phyloP scores from a whole-genome alignment of 2,888 invertebrate species.

The Trissolcus brochymenae region DNA sequence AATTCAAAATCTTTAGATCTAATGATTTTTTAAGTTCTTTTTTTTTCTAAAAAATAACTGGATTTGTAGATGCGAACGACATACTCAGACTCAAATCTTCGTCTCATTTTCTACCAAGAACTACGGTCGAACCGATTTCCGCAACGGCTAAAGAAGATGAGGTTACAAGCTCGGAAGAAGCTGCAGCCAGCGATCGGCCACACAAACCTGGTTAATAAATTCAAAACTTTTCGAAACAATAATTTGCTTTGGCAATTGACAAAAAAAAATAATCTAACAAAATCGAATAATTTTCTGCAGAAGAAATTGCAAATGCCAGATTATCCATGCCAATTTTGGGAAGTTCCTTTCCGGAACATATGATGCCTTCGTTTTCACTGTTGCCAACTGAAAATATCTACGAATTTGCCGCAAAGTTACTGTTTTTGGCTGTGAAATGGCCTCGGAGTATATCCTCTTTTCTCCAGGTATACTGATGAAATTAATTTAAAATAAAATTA shows the following conservation, averaged over 20 bases:
- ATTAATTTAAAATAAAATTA: too few species aligned
- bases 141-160: constrained; percentile 82
- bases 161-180: constrained; percentile 86
- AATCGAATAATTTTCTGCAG: constrained; percentile 30
- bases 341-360: constrained; percentile 73
- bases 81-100: constrained; percentile 59
- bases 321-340: constrained; percentile 70
- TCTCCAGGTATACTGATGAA: constrained; percentile 81
- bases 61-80: constrained; percentile 52
- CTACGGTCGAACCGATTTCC: constrained; percentile 71
- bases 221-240: neutral
- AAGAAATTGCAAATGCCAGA: constrained; percentile 60
- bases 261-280: neutral
- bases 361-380: constrained; percentile 77
- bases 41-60: neutral
- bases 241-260: neutral
- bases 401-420: constrained; percentile 85
- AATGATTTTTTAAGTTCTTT: neutral
- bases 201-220: constrained; percentile 21
- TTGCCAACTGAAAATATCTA: constrained; percentile 81
- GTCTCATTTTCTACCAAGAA: constrained; percentile 77
- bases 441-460: constrained; percentile 87
- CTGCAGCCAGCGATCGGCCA: constrained; percentile 69
- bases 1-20: too few species aligned
- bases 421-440: constrained; percentile 89